Conservation (phyloP, 2,113 vertebrate genomes). For the Pelecanus crispus region DNA sequence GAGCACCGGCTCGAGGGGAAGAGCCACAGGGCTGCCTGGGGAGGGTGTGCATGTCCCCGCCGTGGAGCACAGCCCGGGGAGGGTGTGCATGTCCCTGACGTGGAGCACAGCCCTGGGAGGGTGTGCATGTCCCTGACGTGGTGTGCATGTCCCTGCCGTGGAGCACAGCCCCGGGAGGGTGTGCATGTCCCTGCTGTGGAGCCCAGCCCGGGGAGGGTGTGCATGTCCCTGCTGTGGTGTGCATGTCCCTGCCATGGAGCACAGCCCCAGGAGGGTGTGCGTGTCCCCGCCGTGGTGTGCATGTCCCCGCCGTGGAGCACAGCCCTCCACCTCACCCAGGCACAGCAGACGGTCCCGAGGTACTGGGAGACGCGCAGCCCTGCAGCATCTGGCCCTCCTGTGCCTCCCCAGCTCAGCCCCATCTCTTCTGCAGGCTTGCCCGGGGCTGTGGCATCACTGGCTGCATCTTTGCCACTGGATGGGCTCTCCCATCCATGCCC, state of each 20-base stretch:
- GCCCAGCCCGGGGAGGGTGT: fast-evolving
- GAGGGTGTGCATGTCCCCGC: fast-evolving
- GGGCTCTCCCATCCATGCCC: neutral
- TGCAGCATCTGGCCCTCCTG: neutral
- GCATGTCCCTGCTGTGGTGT: fast-evolving
- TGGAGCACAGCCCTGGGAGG: neutral
- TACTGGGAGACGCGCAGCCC: neutral
- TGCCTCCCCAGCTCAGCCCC: neutral
- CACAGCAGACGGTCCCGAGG: fast-evolving
- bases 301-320: too few relatives aligned
- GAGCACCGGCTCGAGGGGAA: fast-evolving
- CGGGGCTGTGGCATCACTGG: fast-evolving
- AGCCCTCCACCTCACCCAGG: neutral
- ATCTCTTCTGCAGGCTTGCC: fast-evolving
- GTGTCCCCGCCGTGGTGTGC: too few relatives aligned
- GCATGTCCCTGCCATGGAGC: too few relatives aligned
- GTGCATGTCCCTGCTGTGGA: too few relatives aligned
- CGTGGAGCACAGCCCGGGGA: neutral
- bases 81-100: fast-evolving
- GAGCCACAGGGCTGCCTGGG: neutral
- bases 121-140: fast-evolving
- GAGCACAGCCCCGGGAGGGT: too few relatives aligned
- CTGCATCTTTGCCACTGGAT: neutral
- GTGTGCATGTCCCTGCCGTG: fast-evolving
- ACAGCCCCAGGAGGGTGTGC: too few relatives aligned